Conservation (phyloP, 2,888 invertebrate genomes). For the Congeria kusceri region DNA sequence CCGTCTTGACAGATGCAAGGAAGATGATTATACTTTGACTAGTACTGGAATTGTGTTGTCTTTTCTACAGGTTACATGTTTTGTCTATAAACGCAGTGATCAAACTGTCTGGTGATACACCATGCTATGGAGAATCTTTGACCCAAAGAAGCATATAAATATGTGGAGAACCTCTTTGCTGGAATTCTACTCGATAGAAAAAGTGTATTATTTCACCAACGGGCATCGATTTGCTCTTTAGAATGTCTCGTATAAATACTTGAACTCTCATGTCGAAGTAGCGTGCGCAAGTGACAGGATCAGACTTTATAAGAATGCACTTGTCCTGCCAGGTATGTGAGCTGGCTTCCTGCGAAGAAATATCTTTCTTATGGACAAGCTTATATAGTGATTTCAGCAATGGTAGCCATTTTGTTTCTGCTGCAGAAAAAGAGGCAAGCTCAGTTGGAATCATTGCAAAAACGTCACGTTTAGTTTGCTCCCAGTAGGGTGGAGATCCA, state of each 20-base stretch:
- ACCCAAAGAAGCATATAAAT: constrained; percentile 49
- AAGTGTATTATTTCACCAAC: constrained; percentile 27
- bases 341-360: too few species aligned
- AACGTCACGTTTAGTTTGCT: too few species aligned
- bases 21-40: too few species aligned
- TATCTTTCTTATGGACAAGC: too few species aligned
- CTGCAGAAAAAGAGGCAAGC: too few species aligned
- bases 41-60: constrained; percentile 38
- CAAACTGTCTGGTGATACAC: too few species aligned
- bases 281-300: constrained; percentile 49
- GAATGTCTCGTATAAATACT: constrained; percentile 32
- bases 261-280: constrained; percentile 51
- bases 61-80: constrained; percentile 49
- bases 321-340: constrained; percentile 39
- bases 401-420: too few species aligned
- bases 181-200: constrained; percentile 45
- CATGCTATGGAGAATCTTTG: constrained; percentile 50
- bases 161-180: constrained; percentile 46
- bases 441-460: too few species aligned
- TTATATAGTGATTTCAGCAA: too few species aligned
- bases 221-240: constrained; percentile 16
- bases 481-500: too few species aligned
- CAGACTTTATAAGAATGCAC: constrained; percentile 35
- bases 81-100: too few species aligned
- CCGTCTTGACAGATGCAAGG: too few species aligned